phyloP scores from a whole-genome alignment of 2,797 vertebrate species.

The Decapterus maruadsi region DNA sequence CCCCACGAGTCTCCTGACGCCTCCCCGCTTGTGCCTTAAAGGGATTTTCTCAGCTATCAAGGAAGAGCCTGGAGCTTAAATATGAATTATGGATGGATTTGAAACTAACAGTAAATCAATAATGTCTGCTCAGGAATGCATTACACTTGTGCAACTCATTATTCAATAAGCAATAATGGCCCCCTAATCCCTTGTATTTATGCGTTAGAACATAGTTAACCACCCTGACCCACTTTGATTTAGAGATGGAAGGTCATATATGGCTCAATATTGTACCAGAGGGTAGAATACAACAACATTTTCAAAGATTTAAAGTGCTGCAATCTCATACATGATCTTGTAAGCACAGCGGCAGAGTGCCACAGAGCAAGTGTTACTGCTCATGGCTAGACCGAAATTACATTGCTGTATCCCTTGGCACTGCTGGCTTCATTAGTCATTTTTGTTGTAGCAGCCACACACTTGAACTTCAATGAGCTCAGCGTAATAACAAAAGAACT shows the following conservation, averaged over 20 bases:
- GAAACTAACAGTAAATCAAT: constrained; percentile 79
- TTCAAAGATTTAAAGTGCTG: constrained; percentile 31
- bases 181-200: constrained; percentile 61
- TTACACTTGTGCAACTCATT: constrained; percentile 63
- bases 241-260: constrained; percentile 64
- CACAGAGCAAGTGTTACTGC: constrained; percentile 36
- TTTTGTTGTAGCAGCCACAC: constrained; percentile 35
- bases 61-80: constrained; percentile 71
- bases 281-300: constrained; percentile 49
- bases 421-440: constrained; percentile 46
- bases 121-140: constrained; percentile 72
- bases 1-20: constrained; percentile 53
- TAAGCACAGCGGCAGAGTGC: constrained; percentile 17
- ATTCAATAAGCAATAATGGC: constrained; percentile 68
- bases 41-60: constrained; percentile 71
- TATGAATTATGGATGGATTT: constrained; percentile 80
- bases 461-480: constrained; percentile 46
- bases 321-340: constrained; percentile 45
- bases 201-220: constrained; percentile 66
- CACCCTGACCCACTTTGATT: constrained; percentile 61
- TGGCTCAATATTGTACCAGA: constrained; percentile 53
- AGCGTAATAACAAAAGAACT: constrained; percentile 34
- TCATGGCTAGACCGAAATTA: constrained; percentile 36
- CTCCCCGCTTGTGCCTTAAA: constrained; percentile 56
- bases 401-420: constrained; percentile 48